phyloP scores from a whole-genome alignment of 2,113 vertebrate species.

The Herpetotheres cachinnans region DNA sequence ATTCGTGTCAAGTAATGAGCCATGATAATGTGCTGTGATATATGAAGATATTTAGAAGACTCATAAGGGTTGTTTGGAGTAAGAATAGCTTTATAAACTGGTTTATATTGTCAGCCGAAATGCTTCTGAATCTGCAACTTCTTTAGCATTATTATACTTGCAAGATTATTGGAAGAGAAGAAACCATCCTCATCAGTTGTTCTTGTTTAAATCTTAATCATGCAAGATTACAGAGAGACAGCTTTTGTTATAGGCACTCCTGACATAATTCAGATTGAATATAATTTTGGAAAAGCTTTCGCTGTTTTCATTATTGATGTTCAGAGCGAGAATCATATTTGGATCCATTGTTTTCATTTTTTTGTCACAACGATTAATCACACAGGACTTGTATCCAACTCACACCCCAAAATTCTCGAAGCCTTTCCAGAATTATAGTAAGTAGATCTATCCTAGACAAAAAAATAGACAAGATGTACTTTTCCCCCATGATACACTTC shows the following conservation, averaged over 20 bases:
- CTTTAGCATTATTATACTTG: neutral
- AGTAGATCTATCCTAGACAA: neutral
- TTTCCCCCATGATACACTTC: neutral
- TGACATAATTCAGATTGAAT: constrained; percentile 30
- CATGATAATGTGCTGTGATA: neutral
- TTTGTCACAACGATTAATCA: constrained; percentile 35
- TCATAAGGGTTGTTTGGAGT: neutral
- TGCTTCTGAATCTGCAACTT: neutral
- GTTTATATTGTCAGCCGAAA: neutral
- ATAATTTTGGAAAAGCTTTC: constrained; percentile 37
- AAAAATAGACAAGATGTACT: neutral
- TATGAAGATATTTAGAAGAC: neutral
- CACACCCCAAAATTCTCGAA: neutral
- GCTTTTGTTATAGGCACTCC: constrained; percentile 17
- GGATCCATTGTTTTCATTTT: constrained; percentile 42
- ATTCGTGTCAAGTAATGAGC: neutral
- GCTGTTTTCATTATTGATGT: constrained; percentile 43
- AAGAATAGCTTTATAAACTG: neutral
- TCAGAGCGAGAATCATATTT: constrained; percentile 29
- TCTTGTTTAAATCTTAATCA: constrained; percentile 55
- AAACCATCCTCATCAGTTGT: constrained; percentile 40
- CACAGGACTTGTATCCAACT: neutral
- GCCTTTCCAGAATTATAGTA: neutral
- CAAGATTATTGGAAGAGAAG: neutral
- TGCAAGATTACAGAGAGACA: constrained; percentile 21